A percentile compares a stretch with the other conserved stretches of the same genome.
Conservation (phyloP, 2,797 vertebrate genomes). For the Schizopygopsis pylzovi region DNA sequence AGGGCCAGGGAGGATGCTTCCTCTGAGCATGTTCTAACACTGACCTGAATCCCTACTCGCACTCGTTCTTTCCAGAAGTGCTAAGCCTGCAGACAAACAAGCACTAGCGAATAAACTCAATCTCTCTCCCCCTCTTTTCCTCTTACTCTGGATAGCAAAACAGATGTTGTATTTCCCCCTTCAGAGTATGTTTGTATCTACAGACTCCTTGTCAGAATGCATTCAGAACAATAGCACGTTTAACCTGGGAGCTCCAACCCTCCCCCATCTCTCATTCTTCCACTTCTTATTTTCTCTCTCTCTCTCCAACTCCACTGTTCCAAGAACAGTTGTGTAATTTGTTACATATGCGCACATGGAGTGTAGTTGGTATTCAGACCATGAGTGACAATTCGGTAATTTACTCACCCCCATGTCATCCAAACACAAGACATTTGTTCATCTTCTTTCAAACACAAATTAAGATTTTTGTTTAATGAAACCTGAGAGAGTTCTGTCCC, state of each 20-base stretch:
- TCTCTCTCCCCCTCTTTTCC: slow-evolving; percentile 14
- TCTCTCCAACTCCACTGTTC: neutral
- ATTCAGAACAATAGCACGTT: slow-evolving; percentile 46
- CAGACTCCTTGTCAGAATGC: slow-evolving; percentile 54
- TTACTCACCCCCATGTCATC: neutral
- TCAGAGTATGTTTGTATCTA: slow-evolving; percentile 59
- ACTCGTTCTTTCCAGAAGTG: slow-evolving; percentile 47
- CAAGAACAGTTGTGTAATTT: slow-evolving; percentile 23
- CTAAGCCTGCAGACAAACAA: slow-evolving; percentile 51
- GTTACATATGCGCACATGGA: slow-evolving; percentile 6
- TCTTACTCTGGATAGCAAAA: slow-evolving; percentile 46
- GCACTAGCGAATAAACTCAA: slow-evolving; percentile 25
- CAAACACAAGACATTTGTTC: neutral
- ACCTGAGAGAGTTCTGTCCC: neutral
- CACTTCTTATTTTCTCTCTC: neutral
- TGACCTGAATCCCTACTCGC: slow-evolving; percentile 56
- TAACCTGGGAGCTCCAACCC: slow-evolving; percentile 37
- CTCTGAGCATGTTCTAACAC: slow-evolving; percentile 28
- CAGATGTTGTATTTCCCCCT: slow-evolving; percentile 54
- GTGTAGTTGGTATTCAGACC: neutral
- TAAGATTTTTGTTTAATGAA: neutral
- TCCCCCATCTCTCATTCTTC: slow-evolving; percentile 14
- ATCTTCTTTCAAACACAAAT: neutral
- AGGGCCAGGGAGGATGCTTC: slow-evolving; percentile 15
- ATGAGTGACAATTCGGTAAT: neutral